Conservation (phyloP, 37 sponge, comb jelly and placozoan genomes). For the Agelas oroides region DNA sequence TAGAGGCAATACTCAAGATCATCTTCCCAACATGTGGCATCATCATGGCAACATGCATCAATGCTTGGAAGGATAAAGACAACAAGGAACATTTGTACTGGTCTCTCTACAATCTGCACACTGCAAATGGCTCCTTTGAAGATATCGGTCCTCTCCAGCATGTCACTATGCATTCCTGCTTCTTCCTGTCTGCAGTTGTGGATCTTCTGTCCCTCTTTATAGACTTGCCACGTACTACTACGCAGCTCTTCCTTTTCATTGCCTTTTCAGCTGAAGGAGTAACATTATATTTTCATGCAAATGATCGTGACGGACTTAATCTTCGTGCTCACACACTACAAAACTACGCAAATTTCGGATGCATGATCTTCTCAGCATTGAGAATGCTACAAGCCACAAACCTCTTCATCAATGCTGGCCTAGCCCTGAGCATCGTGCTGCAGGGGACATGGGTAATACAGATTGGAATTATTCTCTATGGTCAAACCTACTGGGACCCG, state of each 20-base stretch:
- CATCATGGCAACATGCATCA: conserved; percentile 34
- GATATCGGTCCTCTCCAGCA: conserved; percentile 45
- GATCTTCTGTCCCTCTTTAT: conserved; percentile 40
- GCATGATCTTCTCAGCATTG: conserved; percentile 34
- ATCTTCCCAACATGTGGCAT: conserved; percentile 48
- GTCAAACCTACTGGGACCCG: conserved; percentile 1
- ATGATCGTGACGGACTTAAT: conserved; percentile 38
- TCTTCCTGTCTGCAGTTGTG: conserved; percentile 63
- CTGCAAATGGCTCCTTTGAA: background rate
- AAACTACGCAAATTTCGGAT: conserved; percentile 4
- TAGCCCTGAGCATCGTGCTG: conserved; percentile 39
- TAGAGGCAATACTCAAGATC: conserved; percentile 57
- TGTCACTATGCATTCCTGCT: conserved; percentile 56
- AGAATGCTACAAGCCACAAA: conserved; percentile 37
- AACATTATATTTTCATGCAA: conserved; percentile 54
- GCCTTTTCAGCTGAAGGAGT: conserved; percentile 62
- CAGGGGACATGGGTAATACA: conserved; percentile 80
- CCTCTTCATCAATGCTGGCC: conserved; percentile 42
- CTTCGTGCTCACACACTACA: conserved; percentile 36
- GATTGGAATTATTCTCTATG: conserved; percentile 33
- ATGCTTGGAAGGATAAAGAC: background rate
- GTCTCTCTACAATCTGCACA: too few species aligned
- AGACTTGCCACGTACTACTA: conserved; percentile 34
- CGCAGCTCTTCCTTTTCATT: conserved; percentile 36
- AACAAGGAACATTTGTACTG: too few species aligned